Evolutionary conservation across 2,888 invertebrate genomes (phyloP).

Genomic region (Psococerastis gibbosa): DNA sequence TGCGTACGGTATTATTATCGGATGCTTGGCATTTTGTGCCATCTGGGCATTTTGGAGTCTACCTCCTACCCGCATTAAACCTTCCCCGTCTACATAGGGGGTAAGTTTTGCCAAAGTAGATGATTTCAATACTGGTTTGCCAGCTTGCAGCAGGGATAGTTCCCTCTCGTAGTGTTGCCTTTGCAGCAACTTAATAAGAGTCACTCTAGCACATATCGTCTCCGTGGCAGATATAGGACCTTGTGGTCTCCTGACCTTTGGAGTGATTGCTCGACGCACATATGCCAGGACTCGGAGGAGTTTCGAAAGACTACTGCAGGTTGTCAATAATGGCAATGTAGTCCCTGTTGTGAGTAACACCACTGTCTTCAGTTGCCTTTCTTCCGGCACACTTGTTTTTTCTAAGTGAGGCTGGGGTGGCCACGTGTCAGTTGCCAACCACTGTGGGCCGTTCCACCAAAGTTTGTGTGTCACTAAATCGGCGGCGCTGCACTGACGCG

Average conservation of each 20-base stretch:
- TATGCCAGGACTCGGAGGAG: not conserved
- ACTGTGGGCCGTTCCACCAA: not conserved
- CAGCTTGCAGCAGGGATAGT: not conserved
- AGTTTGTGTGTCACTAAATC: not conserved
- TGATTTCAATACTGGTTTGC: not conserved
- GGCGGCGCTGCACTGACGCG: conserved; percentile 14
- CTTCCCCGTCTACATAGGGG: conserved; percentile 8
- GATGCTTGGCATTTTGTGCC: conserved; percentile 2
- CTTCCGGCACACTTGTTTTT: not conserved
- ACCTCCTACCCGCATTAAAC: conserved; percentile 13
- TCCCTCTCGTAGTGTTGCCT: not conserved
- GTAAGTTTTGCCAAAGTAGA: not conserved
- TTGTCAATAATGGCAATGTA: no score
- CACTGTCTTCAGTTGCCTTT: not conserved
- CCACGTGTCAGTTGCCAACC: conserved; percentile 1
- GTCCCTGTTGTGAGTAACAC: not conserved
- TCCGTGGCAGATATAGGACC: not conserved
- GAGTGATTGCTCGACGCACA: not conserved
- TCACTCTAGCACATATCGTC: not conserved
- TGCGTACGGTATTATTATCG: conserved; percentile 9
- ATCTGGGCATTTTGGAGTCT: conserved; percentile 11
- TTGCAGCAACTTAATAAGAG: not conserved
- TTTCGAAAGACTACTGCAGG: not conserved
- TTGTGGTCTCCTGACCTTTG: not conserved
- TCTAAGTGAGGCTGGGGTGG: not conserved